Percentiles rank a stretch among this genome's conserved stretches.
These are phyloP conservation scores for Empidonax traillii DNA, from an alignment of 2,113 vertebrate genomes.

Conservation along the genomic window DNA sequence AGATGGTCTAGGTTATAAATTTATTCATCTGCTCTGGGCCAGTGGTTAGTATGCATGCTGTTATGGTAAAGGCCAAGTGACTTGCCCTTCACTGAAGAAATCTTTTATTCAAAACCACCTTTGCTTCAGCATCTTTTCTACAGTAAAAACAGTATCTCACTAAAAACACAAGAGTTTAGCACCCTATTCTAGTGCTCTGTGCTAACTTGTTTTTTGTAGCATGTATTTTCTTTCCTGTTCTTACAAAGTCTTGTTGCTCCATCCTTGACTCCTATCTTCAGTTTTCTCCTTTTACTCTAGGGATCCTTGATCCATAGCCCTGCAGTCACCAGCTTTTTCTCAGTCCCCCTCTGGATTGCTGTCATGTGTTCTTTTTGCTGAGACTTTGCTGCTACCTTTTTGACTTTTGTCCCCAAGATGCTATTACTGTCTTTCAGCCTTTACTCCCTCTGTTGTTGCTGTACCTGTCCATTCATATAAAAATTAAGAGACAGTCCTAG, in stretches of 20 bases:
- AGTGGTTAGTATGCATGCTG: background rate
- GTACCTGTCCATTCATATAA: background rate
- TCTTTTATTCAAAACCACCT: background rate
- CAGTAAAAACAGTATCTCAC: background rate
- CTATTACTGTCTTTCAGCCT: background rate
- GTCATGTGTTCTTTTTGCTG: background rate
- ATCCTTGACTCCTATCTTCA: background rate
- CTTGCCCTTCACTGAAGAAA: background rate
- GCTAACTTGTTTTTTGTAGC: background rate
- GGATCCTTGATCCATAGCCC: background rate
- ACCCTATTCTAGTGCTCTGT: background rate
- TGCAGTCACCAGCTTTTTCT: background rate
- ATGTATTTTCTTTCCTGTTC: background rate
- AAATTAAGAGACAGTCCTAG: background rate
- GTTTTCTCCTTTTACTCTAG: background rate
- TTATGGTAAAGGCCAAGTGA: background rate
- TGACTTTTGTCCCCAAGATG: background rate
- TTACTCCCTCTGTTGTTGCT: background rate
- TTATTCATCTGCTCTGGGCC: background rate
- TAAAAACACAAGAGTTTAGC: background rate
- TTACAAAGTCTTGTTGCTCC: background rate
- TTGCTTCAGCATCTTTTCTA: background rate
- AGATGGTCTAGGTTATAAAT: background rate
- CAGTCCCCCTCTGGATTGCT: background rate
- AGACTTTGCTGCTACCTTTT: background rate